phyloP scores from a whole-genome alignment of 1,140 invertebrate genomes.

The Polypedilum vanderplanki region DNA sequence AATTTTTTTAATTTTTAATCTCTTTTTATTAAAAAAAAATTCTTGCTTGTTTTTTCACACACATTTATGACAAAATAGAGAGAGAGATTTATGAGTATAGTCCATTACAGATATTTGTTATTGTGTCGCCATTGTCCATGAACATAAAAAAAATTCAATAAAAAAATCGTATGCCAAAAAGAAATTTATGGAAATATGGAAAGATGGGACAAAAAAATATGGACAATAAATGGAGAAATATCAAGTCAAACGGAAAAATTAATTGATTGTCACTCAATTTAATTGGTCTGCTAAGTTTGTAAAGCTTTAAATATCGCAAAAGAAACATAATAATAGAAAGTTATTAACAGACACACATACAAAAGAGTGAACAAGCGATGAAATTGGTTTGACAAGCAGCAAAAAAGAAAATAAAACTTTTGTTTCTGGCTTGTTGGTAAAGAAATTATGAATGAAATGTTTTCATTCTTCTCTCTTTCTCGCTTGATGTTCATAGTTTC shows the following conservation, averaged over 20 bases:
- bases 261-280: slow-evolving; percentile 28
- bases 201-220: too few relatives aligned
- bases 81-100: not conserved
- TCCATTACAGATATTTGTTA: not conserved
- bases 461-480: too few relatives aligned
- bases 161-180: not conserved
- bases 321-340: too few relatives aligned
- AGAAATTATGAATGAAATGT: too few relatives aligned
- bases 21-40: not conserved
- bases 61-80: not conserved
- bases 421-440: not conserved
- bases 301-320: not conserved
- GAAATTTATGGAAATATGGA: slow-evolving; percentile 2
- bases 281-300: slow-evolving; percentile 20
- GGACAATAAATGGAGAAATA: not conserved
- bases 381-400: not conserved
- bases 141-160: not conserved
- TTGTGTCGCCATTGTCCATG: too few relatives aligned
- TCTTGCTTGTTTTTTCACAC: not conserved
- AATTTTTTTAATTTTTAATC: not conserved
- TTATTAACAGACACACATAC: too few relatives aligned
- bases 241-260: not conserved
- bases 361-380: too few relatives aligned
- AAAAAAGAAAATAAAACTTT: not conserved
- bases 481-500: too few relatives aligned